Evolutionary conservation across 1,140 invertebrate species (phyloP).

Genomic region (Drosophila setifemur): DNA sequence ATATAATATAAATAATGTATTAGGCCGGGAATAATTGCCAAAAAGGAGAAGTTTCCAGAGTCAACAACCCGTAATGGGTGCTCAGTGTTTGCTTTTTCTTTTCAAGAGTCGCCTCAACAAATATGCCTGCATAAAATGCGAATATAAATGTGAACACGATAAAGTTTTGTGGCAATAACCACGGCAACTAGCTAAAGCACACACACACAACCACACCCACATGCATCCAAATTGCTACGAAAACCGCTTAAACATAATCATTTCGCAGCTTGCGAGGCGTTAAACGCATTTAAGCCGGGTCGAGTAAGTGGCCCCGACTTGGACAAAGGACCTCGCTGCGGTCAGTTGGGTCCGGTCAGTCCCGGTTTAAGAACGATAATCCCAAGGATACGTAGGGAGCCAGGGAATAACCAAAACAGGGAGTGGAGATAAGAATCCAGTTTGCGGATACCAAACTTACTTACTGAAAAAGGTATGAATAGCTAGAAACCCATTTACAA

Average conservation of each 20-base stretch:
- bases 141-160: constrained; percentile 30
- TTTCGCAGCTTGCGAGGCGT: constrained; percentile 69
- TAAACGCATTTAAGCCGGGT: constrained; percentile 58
- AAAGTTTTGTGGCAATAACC: constrained; percentile 53
- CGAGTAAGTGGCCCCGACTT: constrained; percentile 46
- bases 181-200: constrained; percentile 29
- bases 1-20: no score
- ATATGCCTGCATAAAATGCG: constrained; percentile 46
- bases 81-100: not conserved
- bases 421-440: not conserved
- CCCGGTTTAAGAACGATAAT: constrained; percentile 1
- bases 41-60: no score
- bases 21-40: no score
- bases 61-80: not conserved
- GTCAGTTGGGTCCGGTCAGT: constrained; percentile 12
- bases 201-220: not conserved
- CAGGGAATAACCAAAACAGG: not conserved
- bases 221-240: constrained; percentile 2
- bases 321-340: constrained; percentile 45
- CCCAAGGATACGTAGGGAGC: constrained; percentile 22
- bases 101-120: constrained; percentile 29
- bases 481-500: no score
- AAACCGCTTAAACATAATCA: constrained; percentile 61
- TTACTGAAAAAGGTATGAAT: constrained; percentile 12
- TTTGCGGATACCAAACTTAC: not conserved